phyloP scores from a whole-genome alignment of 2,797 vertebrate species.

The Aratinga solstitialis region DNA sequence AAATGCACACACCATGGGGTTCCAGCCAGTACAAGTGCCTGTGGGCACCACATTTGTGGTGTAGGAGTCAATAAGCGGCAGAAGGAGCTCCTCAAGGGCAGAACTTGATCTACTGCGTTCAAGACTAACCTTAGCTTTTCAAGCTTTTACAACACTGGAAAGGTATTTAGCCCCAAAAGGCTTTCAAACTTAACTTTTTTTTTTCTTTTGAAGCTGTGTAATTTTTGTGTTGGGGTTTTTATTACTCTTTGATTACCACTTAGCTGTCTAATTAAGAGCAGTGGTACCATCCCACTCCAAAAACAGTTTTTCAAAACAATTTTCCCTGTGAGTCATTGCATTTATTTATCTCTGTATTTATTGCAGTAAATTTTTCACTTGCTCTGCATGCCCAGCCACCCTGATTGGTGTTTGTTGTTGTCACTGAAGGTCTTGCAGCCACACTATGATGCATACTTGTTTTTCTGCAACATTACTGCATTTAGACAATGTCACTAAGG shows the following conservation, averaged over 20 bases:
- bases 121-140: not conserved
- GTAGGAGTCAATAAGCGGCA: fast-evolving
- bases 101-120: not conserved
- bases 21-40: not conserved
- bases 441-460: not conserved
- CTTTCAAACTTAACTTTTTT: not conserved
- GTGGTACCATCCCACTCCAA: not conserved
- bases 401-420: not conserved
- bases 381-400: not conserved
- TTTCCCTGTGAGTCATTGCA: not conserved
- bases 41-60: fast-evolving
- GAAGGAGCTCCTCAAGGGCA: not conserved
- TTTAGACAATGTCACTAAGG: not conserved
- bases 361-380: slow-evolving; percentile 31
- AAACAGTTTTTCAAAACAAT: not conserved
- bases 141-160: slow-evolving; percentile 4
- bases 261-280: not conserved
- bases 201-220: not conserved
- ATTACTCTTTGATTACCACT: slow-evolving; percentile 7
- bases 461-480: not conserved
- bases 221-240: not conserved
- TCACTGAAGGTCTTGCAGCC: not conserved
- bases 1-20: not conserved
- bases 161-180: not conserved
- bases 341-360: slow-evolving; percentile 26